Base-by-base conservation (phyloP, 2,888 invertebrate genomes). In the Trichogramma evanescens region DNA sequence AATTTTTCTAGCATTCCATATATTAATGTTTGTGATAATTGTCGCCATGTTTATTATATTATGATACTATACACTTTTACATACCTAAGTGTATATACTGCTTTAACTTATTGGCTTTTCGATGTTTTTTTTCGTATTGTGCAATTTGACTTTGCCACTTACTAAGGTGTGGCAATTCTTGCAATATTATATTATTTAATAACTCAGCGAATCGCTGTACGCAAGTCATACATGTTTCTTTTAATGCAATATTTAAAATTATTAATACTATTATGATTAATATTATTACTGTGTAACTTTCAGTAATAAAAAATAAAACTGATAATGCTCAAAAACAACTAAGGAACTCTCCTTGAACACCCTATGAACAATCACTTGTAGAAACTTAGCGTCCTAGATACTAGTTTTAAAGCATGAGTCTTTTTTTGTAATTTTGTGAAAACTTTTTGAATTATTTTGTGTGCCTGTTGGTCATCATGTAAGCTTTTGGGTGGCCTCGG, bases 401-500 rank as follows among this genome's bases (percentile, higher is more conserved):
- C 26, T 26, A 26, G 26, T 26, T 26, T 26, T 26, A 26, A 26
- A 56, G 58, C 63, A 65, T 63, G 63, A 56, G 51, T 46, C 50
- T 48, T 13, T 48, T 41, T 42, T 9, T 58, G 6, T 46, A 43
- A 5, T 54, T 55, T 44, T 59, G 46, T 59, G 60, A 60, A 52
- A 54, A 61, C 54, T 61, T 49, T 59, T 63, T 42, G 59, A 61
- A 55, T 40, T 69, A 76, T 73, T 26, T 26, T 75, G 75, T 76
- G 76, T 77, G 77, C 73, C 75, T 75, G 72, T 69, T 71, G 69
- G 69, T 73, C 67, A 72, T 70, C 65, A 64, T 66, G 64, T 58
- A 59, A 66, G 59, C 66, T 67, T 64, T 69, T 60, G 68, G 66
- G 66, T 68, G 69, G 66, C 72, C 70, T 70, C 65, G 69, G 68